Evolutionary conservation across 2,888 invertebrate species (phyloP).

Genomic region (Rhodophaea formosa): DNA sequence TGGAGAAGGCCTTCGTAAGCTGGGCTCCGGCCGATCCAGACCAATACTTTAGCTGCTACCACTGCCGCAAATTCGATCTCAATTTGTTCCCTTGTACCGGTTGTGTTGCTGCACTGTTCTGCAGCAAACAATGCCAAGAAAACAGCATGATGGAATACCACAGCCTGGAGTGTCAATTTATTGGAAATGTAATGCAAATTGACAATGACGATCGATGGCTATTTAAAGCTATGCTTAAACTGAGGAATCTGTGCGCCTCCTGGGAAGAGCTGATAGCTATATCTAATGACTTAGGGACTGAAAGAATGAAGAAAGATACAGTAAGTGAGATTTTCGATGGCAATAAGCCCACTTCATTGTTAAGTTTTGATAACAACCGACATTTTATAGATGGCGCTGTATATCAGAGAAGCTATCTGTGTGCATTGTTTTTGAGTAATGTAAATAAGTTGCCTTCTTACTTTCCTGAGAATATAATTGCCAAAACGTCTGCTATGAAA

Average conservation of each 20-base stretch:
- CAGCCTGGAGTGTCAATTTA: background rate
- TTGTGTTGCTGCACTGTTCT: conserved; percentile 20
- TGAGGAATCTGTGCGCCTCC: background rate
- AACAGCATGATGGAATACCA: conserved; percentile 10
- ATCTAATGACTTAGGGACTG: background rate
- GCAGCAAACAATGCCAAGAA: conserved; percentile 15
- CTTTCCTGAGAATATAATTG: background rate
- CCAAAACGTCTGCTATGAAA: background rate
- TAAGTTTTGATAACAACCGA: background rate
- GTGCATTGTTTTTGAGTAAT: background rate
- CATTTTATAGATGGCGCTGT: conserved; percentile 1
- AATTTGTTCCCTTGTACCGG: conserved; percentile 22
- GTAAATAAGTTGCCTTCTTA: background rate
- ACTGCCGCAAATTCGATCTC: conserved; percentile 19
- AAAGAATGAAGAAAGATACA: background rate
- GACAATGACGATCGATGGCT: background rate
- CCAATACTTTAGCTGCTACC: conserved; percentile 16
- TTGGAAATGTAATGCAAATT: background rate
- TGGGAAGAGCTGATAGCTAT: background rate
- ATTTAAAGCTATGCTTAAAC: background rate
- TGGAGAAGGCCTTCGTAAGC: conserved; percentile 19
- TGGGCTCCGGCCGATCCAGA: conserved; percentile 3
- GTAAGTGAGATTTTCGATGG: background rate
- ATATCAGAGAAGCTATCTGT: background rate
- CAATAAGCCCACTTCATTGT: background rate